Evolutionary conservation across 2,797 vertebrate genomes (phyloP).

Genomic region (Pogonophryne albipinna): DNA sequence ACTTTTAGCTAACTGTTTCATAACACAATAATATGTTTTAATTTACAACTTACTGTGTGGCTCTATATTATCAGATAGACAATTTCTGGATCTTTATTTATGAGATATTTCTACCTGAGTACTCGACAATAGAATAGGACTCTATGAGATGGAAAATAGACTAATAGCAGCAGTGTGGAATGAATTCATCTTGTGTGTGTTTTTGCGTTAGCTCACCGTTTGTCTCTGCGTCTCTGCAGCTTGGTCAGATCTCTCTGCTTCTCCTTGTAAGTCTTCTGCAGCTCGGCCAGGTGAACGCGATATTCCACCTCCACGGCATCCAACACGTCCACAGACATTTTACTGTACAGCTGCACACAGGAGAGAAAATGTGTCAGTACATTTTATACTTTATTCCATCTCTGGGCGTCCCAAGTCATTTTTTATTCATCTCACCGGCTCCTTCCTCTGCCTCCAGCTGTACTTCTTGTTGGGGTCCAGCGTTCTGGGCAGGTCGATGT

Average conservation of each 20-base stretch:
- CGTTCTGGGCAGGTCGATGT: conserved; percentile 90
- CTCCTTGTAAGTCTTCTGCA: conserved; percentile 95
- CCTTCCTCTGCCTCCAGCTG: conserved; percentile 98
- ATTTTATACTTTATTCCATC: neutral
- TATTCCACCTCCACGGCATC: conserved; percentile 94
- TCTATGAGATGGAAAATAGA: neutral
- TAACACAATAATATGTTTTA: no score
- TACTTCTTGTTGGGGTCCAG: conserved; percentile 96
- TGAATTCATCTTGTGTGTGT: neutral
- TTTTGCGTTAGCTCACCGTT: conserved; percentile 84
- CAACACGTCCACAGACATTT: conserved; percentile 91
- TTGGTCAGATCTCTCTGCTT: conserved; percentile 95
- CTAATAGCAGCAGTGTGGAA: neutral
- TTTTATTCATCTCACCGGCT: conserved; percentile 85
- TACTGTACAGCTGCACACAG: conserved; percentile 88
- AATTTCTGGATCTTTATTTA: no score
- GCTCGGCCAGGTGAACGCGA: conserved; percentile 92
- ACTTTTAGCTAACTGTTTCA: no score
- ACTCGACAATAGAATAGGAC: no score
- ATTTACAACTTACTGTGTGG: no score
- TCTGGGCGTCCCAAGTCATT: neutral
- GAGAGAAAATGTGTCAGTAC: neutral
- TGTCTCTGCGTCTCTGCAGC: conserved; percentile 92
- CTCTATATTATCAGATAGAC: no score
- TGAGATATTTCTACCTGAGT: no score